A percentile compares a stretch with the other conserved stretches of the same genome.
Conservation (phyloP, 2,113 vertebrate species). For the Nibea coibor region DNA sequence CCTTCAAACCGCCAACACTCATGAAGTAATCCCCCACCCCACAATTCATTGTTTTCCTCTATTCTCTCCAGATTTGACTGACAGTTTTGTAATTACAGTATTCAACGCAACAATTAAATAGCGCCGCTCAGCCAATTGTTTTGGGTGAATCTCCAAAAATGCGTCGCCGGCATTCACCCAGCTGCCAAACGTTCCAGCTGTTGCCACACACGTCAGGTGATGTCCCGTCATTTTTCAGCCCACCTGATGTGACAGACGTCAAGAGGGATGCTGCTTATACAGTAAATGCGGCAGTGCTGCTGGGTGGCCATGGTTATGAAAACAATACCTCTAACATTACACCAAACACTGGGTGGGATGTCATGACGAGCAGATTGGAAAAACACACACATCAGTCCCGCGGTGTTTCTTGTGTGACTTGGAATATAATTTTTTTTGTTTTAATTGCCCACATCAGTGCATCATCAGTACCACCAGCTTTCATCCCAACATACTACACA, state of each 20-base stretch:
- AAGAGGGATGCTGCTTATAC: constrained; percentile 17
- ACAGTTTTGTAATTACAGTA: constrained; percentile 74
- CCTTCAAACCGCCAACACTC: constrained; percentile 40
- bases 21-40: constrained; percentile 34
- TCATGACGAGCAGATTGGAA: constrained; percentile 10
- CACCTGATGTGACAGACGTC: constrained; percentile 40
- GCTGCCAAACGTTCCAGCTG: constrained; percentile 54
- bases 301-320: constrained; percentile 2
- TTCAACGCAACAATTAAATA: constrained; percentile 71
- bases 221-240: constrained; percentile 50
- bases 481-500: not conserved
- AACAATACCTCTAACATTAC: constrained; percentile 35
- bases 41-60: constrained; percentile 61
- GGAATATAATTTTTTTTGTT: not conserved
- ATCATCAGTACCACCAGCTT: not conserved
- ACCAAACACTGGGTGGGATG: constrained; percentile 18
- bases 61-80: constrained; percentile 71
- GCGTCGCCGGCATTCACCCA: constrained; percentile 35
- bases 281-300: constrained; percentile 23
- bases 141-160: constrained; percentile 57
- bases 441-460: constrained; percentile 9
- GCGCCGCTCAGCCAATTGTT: constrained; percentile 65
- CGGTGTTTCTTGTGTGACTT: not conserved
- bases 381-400: constrained; percentile 14
- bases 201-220: constrained; percentile 45